Percentiles rank a stretch among this genome's conserved stretches.
Evolutionary conservation across 2,797 vertebrate species (phyloP).

Genomic region (Hydrocynus forskahlii): DNA sequence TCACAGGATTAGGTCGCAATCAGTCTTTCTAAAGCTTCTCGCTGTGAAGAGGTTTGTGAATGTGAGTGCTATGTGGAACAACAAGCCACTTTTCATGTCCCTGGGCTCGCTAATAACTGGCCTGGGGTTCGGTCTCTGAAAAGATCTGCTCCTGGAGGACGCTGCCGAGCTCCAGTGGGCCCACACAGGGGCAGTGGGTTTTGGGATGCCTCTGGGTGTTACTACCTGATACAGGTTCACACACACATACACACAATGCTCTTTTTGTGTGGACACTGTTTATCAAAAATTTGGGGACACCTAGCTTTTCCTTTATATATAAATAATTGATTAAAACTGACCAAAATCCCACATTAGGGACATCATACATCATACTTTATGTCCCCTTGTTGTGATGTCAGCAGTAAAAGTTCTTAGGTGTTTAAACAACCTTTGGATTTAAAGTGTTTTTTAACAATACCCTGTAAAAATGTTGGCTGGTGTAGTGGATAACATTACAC

Average conservation of each 20-base stretch:
- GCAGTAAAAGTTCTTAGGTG: not conserved
- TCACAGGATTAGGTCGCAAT: slow-evolving; percentile 52
- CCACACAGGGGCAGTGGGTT: slow-evolving; percentile 60
- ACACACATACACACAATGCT: slow-evolving; percentile 11
- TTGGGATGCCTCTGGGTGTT: slow-evolving; percentile 60
- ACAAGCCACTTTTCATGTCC: slow-evolving; percentile 78
- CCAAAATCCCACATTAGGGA: no score
- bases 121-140: slow-evolving; percentile 74
- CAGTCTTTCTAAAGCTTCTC: slow-evolving; percentile 60
- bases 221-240: slow-evolving; percentile 70
- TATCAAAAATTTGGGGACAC: not conserved
- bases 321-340: no score
- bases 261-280: not conserved
- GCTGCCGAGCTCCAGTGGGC: slow-evolving; percentile 56
- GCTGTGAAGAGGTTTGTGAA: slow-evolving; percentile 65
- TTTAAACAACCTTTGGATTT: no score
- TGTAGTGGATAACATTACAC: no score
- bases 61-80: slow-evolving; percentile 73
- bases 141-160: slow-evolving; percentile 75
- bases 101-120: slow-evolving; percentile 79
- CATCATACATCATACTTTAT: no score
- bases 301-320: no score
- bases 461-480: no score
- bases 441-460: no score
- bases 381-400: not conserved